Evolutionary conservation across 2,797 vertebrate genomes (phyloP).

Genomic region (Acrossocheilus fasciatus): DNA sequence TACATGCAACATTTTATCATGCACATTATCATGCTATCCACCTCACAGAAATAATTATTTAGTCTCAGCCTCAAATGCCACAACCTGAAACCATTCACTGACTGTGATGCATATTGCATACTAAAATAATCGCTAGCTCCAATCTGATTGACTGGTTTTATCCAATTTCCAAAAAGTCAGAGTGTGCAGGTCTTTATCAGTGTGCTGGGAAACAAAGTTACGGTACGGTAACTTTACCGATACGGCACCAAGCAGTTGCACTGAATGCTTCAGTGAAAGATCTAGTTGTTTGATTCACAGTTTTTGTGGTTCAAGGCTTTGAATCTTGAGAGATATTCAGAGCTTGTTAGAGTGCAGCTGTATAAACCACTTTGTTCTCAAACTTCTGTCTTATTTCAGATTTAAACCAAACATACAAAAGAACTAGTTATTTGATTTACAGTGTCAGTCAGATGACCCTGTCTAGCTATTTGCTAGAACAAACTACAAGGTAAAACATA

Average conservation of each 20-base stretch:
- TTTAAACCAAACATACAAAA: not conserved
- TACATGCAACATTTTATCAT: not conserved
- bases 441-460: not conserved
- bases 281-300: conserved; percentile 10
- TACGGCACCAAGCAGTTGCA: not conserved
- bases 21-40: not conserved
- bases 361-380: conserved; percentile 14
- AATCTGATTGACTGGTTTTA: conserved; percentile 1
- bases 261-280: not conserved
- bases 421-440: not conserved
- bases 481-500: not conserved
- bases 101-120: not conserved
- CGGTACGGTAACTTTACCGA: not conserved
- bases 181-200: not conserved
- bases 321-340: not conserved
- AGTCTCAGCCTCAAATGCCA: not conserved
- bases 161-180: conserved; percentile 8
- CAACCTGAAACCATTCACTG: not conserved
- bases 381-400: not conserved
- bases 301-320: conserved; percentile 1
- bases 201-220: conserved; percentile 21
- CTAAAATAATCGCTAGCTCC: not conserved
- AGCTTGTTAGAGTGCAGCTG: not conserved
- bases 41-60: not conserved
- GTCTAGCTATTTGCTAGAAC: not conserved